A percentile compares a stretch with the other conserved stretches of the same genome.
phyloP scores from a whole-genome alignment of 2,888 invertebrate species.

The Liopterus haemorrhoidalis region DNA sequence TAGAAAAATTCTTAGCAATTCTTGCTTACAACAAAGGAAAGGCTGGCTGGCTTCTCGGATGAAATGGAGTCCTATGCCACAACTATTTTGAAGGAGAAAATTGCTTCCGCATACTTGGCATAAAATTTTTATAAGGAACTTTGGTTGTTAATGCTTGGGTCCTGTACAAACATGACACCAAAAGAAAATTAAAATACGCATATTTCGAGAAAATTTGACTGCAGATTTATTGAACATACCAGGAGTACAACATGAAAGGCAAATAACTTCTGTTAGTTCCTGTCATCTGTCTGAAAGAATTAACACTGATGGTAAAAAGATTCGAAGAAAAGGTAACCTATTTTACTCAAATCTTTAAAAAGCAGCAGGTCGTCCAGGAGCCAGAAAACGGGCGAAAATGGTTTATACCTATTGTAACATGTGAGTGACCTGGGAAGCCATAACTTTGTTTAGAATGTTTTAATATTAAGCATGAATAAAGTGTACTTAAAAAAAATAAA shows the following conservation, averaged over 20 bases:
- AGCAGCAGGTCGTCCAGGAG: slow-evolving; percentile 25
- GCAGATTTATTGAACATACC: slow-evolving; percentile 19
- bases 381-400: slow-evolving; percentile 27
- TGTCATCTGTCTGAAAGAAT: slow-evolving; percentile 22
- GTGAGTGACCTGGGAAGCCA: slow-evolving; percentile 24
- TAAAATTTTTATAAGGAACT: slow-evolving; percentile 28
- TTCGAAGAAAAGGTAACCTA: slow-evolving; percentile 28
- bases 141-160: slow-evolving; percentile 31
- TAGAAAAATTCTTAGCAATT: slow-evolving; percentile 33
- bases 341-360: slow-evolving; percentile 27
- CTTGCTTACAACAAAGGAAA: slow-evolving; percentile 36
- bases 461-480: too few relatives aligned
- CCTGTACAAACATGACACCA: slow-evolving; percentile 27
- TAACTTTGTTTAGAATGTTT: slow-evolving; percentile 28
- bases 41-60: slow-evolving; percentile 35
- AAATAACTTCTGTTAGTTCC: slow-evolving; percentile 9
- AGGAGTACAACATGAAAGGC: slow-evolving; percentile 4
- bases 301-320: slow-evolving; percentile 25
- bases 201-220: slow-evolving; percentile 26
- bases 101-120: slow-evolving; percentile 30
- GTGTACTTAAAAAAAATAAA: too few relatives aligned
- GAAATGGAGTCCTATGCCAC: slow-evolving; percentile 37
- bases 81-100: slow-evolving; percentile 31
- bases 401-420: slow-evolving; percentile 27
- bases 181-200: slow-evolving; percentile 28